A percentile compares a stretch with the other conserved stretches of the same genome.
Evolutionary conservation across 1,140 invertebrate species (phyloP).

Genomic region (Pentalonia nigronervosa): DNA sequence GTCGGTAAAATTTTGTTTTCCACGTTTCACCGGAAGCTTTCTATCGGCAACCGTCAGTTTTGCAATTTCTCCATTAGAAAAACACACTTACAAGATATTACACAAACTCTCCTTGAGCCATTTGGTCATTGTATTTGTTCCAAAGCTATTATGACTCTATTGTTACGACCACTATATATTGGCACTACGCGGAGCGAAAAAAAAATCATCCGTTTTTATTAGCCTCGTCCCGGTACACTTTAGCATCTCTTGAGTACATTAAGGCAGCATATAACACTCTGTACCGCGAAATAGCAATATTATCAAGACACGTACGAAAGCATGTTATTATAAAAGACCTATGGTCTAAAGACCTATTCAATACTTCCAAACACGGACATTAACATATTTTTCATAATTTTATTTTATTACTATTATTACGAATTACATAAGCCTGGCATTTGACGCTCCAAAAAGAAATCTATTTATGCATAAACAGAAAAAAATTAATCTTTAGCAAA

Average conservation of each 20-base stretch:
- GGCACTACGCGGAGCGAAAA: background rate
- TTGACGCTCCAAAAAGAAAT: too few species aligned
- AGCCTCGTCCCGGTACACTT: background rate
- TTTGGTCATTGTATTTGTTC: background rate
- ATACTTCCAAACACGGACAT: background rate
- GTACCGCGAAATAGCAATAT: background rate
- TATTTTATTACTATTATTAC: too few species aligned
- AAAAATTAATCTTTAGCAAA: too few species aligned
- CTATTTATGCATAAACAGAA: too few species aligned
- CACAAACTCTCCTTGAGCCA: background rate
- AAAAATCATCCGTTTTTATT: background rate
- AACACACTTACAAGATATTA: background rate
- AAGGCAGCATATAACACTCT: background rate
- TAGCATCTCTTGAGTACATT: background rate
- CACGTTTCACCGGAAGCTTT: background rate
- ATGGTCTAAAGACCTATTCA: background rate
- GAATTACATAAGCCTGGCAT: too few species aligned
- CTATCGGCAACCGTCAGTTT: background rate
- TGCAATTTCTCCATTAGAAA: background rate
- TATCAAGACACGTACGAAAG: background rate
- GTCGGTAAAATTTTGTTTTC: background rate
- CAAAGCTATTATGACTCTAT: background rate
- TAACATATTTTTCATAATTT: background rate
- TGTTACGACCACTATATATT: background rate
- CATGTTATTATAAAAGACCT: background rate